Evolutionary conservation across 2,797 vertebrate species (phyloP), one percentile per base, ranked within the genome.

Genomic region (Lepilemur ruficaudatus): DNA sequence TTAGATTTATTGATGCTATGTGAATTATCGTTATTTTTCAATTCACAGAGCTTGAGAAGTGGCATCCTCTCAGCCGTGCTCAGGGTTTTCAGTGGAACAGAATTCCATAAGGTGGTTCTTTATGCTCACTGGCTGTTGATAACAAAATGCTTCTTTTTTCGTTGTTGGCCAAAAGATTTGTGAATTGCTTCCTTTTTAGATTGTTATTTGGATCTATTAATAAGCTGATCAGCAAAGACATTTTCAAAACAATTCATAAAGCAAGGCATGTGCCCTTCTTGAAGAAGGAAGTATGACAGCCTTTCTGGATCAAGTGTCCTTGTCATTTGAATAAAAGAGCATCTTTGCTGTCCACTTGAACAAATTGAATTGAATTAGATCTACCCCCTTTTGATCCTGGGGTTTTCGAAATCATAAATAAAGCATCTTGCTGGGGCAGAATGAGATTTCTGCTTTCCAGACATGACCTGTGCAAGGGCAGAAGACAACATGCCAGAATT

Each of bases 351-450:
- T 87, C 46, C 52, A 95, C 28, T 28, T 80, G 69, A 95, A 57
- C 70, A 92, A 91, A 90, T 38, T 76, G 88, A 91, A 94, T 91
- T 88, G 73, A 95, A 91, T 73, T 88, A 75, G 76, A 86, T 80
- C 52, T n/a, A 69, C 28, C 50, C 5, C 23, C 41, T 78, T 94
- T 91, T 84, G 95, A 96, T 96, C 59, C 65, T 93, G 48, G 61
- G 78, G 73, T 81, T 93, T 96, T 96, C 82, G 91, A 96, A 95
- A 35, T 76, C 73, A 85, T 79, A 61, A 95, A 95, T 96, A 94
- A 93, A 91, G 46, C 38, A 95, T 87, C 88, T 55, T 83, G 0
- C 23, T 89, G 14, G 28, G 41, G n/a, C 69, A 87, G 65, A 89
- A 59, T 82, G 48, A 93, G 48, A 59, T 90, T 92, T 85, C 63